Evolutionary conservation across 2,888 invertebrate genomes (phyloP).

Genomic region (Bedellia somnulentella): DNA sequence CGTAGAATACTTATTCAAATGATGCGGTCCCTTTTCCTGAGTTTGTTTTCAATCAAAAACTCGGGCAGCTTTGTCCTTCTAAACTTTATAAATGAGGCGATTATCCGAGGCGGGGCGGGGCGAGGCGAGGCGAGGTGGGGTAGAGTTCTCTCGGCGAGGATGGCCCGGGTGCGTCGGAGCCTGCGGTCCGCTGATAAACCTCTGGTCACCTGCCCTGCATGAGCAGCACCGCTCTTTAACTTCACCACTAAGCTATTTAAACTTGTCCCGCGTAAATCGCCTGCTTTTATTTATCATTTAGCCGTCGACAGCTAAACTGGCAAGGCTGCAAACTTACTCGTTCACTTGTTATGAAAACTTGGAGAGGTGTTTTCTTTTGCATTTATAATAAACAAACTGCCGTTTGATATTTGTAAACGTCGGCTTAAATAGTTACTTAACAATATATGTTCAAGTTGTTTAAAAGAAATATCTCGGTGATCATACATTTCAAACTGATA

Average conservation of each 20-base stretch:
- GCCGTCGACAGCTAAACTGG: too few species aligned
- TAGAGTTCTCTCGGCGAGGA: too few species aligned
- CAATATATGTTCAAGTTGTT: too few species aligned
- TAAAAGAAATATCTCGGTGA: too few species aligned
- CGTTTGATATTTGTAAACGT: too few species aligned
- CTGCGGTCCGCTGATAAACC: conserved; percentile 50
- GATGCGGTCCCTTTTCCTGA: conserved; percentile 58
- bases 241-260: conserved; percentile 48
- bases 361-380: too few species aligned
- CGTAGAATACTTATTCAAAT: conserved; percentile 62
- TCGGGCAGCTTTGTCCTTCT: conserved; percentile 57
- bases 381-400: too few species aligned
- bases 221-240: conserved; percentile 58
- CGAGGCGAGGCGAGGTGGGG: conserved; percentile 21
- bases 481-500: too few species aligned
- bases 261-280: conserved; percentile 46
- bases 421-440: too few species aligned
- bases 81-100: conserved; percentile 62
- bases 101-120: conserved; percentile 44
- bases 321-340: conserved; percentile 24
- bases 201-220: conserved; percentile 57
- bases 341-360: too few species aligned
- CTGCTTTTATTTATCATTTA: conserved; percentile 51
- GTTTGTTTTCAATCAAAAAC: conserved; percentile 63
- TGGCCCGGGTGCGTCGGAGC: too few species aligned